Base-by-base conservation (phyloP, 2,113 vertebrate genomes). In the Lota lota region DNA sequence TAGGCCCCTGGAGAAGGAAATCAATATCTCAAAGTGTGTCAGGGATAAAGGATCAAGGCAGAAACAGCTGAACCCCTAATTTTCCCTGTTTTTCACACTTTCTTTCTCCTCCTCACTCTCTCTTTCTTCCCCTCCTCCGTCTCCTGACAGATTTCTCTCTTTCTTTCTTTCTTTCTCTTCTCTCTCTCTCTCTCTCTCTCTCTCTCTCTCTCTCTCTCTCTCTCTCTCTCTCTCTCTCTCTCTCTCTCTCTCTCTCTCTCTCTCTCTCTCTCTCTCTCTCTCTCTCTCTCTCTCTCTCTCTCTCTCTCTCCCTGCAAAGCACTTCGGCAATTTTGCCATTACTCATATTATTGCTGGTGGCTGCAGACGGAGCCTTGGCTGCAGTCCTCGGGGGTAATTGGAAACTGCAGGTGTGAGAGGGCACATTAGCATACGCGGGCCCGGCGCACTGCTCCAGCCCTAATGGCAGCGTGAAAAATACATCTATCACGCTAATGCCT, bases 361-460 rank as follows among this genome's bases (percentile, higher is more conserved):
- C 82, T 80, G 81, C 83, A 83, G 79, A 81, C 82, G 11, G 76
- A 81, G 85, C 76, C 83, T 86, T 88, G 86, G 87, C 87, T 82
- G 73, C 66, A 63, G 84, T 89, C 82, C 86, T 87, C 78, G 61
- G 85, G 87, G 81, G 86, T 90, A 90, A 90, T 89, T 90, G 87
- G 81, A 87, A 90, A 87, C 86, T 89, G 87, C 86, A 90, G 87
- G 89, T 88, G 86, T 87, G 87, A 89, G 88, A 87, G 87, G 82
- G 81, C 79, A 81, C 89, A 89, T 90, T 90, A 88, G 86, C 87
- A 89, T 90, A 86, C 83, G 78, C 82, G 72, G 85, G 82, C 79
- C 81, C 79, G 72, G 70, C 72, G 63, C 33, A 79, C 83, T 60
- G 82, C 84, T 76, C 76, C 74, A 80, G 75, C 69, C 70, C 74